Evolutionary conservation across 2,113 vertebrate species (phyloP).

Genomic region (Pelodiscus sinensis): DNA sequence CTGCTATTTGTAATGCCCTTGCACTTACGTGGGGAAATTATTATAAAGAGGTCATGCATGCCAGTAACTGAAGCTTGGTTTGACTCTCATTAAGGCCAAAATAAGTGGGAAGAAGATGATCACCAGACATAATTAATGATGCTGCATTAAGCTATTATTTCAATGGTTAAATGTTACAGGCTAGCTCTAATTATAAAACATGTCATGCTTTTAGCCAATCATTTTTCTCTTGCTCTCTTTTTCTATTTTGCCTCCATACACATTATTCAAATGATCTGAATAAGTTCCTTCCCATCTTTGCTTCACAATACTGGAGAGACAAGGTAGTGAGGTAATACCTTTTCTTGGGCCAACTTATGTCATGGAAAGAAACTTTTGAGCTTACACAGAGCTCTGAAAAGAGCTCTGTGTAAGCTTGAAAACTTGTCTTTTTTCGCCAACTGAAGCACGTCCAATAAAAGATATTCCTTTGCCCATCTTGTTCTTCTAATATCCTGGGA

Average conservation of each 20-base stretch:
- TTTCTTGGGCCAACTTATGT: neutral
- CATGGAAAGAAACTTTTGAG: neutral
- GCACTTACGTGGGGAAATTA: neutral
- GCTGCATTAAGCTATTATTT: neutral
- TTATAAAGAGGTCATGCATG: slow-evolving; percentile 6
- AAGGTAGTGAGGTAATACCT: neutral
- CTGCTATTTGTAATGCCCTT: neutral
- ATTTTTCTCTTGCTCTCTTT: slow-evolving; percentile 17
- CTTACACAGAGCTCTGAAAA: neutral
- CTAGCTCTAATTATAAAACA: slow-evolving; percentile 50
- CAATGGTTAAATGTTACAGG: slow-evolving; percentile 8
- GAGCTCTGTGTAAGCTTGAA: neutral
- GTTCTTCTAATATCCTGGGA: neutral
- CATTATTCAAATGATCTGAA: slow-evolving; percentile 19
- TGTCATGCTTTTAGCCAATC: slow-evolving; percentile 45
- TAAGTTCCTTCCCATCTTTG: accelerated
- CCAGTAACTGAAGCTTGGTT: neutral
- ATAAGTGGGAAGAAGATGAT: slow-evolving; percentile 46
- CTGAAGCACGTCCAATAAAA: neutral
- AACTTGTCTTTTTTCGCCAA: neutral
- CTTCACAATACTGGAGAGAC: accelerated
- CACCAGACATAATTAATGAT: slow-evolving; percentile 25
- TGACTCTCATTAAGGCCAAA: slow-evolving; percentile 34
- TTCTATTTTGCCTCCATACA: neutral
- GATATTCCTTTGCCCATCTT: neutral